A percentile compares a stretch with the other conserved stretches of the same genome.
phyloP scores from a whole-genome alignment of 2,888 invertebrate species.

The Sepiola atlantica region DNA sequence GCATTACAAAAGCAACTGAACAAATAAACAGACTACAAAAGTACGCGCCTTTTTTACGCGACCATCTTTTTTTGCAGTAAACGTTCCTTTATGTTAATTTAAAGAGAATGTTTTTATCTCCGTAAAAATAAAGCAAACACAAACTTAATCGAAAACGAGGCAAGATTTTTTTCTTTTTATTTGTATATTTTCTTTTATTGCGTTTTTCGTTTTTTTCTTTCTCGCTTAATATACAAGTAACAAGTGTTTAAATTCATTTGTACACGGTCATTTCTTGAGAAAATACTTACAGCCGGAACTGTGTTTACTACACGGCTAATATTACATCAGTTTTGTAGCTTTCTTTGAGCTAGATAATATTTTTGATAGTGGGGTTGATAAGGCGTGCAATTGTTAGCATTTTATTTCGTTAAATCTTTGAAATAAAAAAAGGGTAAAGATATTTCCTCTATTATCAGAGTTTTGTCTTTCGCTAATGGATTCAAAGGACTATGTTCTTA shows the following conservation, averaged over 20 bases:
- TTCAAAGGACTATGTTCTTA: background rate
- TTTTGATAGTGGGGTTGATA: background rate
- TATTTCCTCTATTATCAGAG: background rate
- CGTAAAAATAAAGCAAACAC: background rate
- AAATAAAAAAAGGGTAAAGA: too few species aligned
- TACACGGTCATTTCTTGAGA: background rate
- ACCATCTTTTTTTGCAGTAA: background rate
- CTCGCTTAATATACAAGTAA: background rate
- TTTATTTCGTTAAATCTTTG: background rate
- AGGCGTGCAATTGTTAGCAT: background rate
- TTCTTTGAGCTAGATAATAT: background rate
- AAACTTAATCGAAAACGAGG: background rate
- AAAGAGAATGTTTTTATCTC: background rate
- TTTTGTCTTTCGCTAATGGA: background rate
- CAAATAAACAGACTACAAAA: background rate
- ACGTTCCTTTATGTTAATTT: background rate
- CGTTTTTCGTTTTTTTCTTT: background rate
- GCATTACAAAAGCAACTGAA: background rate
- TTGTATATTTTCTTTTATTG: background rate
- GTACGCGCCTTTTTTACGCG: background rate
- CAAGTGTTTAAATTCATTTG: background rate
- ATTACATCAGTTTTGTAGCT: background rate
- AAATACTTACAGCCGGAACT: background rate
- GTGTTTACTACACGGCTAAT: background rate
- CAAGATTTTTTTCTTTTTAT: background rate